A percentile compares a stretch with the other conserved stretches of the same genome.
phyloP scores from a whole-genome alignment of 2,113 vertebrate species.

The Melanocharis versteri region DNA sequence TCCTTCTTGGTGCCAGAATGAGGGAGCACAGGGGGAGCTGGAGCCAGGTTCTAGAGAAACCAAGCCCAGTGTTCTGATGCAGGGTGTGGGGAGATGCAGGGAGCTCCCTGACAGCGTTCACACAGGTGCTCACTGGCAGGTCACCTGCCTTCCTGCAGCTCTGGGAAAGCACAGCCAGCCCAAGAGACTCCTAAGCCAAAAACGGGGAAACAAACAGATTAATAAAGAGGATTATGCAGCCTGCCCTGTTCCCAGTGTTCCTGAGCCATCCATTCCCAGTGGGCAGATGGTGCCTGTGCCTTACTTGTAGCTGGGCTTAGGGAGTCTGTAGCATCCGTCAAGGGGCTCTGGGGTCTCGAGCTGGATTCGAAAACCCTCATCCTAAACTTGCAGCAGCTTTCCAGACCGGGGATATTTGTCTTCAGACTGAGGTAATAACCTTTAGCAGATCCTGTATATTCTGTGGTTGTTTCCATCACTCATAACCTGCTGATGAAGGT shows the following conservation, averaged over 20 bases:
- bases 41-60: background rate
- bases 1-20: background rate
- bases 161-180: background rate
- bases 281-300: background rate
- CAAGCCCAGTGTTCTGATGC: background rate
- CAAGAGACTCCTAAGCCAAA: background rate
- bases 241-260: background rate
- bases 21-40: background rate
- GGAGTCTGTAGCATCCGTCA: background rate
- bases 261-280: background rate
- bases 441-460: background rate
- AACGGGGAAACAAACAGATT: background rate
- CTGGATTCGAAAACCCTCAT: background rate
- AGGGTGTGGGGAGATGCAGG: too few species aligned
- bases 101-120: background rate
- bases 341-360: background rate
- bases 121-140: background rate
- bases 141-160: background rate
- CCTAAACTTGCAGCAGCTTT: background rate
- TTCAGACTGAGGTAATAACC: background rate
- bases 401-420: background rate
- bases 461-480: background rate
- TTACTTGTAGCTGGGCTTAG: background rate
- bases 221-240: background rate
- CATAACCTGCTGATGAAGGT: background rate